Conservation (phyloP, 2,113 vertebrate genomes). For the Mesembrinibis cayennensis region DNA sequence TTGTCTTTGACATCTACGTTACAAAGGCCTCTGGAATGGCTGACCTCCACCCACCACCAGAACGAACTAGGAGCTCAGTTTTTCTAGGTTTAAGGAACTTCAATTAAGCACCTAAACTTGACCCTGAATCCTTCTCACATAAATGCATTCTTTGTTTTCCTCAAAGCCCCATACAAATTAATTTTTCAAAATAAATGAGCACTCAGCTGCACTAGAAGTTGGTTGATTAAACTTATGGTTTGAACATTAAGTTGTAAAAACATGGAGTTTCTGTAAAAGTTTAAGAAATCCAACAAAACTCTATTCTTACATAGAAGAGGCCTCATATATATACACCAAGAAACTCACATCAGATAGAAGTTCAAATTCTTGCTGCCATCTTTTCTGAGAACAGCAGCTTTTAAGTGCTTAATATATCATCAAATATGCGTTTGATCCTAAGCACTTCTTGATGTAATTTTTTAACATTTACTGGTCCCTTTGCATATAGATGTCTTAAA, state of each 20-base stretch:
- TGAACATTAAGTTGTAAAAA: background rate
- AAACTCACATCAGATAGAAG: background rate
- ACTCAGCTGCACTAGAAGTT: background rate
- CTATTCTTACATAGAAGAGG: background rate
- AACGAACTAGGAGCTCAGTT: background rate
- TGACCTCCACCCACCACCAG: background rate
- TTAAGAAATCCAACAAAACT: background rate
- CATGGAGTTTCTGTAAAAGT: background rate
- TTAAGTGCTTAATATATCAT: background rate
- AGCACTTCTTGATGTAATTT: background rate
- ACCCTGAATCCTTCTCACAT: background rate
- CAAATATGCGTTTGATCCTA: background rate
- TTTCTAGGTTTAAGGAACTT: background rate
- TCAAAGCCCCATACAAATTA: background rate
- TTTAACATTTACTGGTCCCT: background rate
- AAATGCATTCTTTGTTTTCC: background rate
- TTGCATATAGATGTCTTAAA: background rate
- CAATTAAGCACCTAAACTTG: background rate
- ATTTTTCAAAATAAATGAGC: background rate
- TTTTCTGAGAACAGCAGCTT: background rate
- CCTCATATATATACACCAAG: background rate
- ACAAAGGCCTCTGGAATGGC: background rate
- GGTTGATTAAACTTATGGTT: background rate
- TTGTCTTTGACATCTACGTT: background rate
- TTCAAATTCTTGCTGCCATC: background rate